phyloP scores from a whole-genome alignment of 2,797 vertebrate genomes.

The Podarcis siculus region DNA sequence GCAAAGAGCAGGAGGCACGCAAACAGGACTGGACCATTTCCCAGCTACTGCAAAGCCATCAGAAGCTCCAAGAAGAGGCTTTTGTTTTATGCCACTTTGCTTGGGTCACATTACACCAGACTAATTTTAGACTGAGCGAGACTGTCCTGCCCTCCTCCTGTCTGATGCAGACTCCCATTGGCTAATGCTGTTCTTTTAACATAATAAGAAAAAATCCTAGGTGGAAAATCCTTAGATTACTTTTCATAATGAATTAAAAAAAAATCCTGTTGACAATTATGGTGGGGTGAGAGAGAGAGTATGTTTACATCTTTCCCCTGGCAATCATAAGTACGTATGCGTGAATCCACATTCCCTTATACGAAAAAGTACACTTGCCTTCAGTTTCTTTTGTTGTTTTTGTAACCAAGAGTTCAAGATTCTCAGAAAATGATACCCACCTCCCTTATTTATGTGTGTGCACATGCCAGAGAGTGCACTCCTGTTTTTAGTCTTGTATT shows the following conservation, averaged over 20 bases:
- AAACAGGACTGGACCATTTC: background rate
- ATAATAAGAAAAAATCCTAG: background rate
- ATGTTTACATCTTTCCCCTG: background rate
- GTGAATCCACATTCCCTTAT: background rate
- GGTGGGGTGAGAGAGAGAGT: too few relatives aligned
- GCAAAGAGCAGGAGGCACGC: background rate
- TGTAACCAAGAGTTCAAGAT: background rate
- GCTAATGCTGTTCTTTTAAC: background rate
- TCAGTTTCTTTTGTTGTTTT: background rate
- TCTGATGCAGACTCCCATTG: background rate
- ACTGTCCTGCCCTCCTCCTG: background rate
- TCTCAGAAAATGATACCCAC: background rate
- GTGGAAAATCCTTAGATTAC: background rate
- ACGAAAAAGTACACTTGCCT: background rate
- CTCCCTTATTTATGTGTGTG: background rate
- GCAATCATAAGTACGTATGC: background rate
- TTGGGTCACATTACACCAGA: slow-evolving; percentile 24
- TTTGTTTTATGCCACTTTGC: slow-evolving; percentile 31
- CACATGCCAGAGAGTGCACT: background rate
- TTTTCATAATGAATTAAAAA: background rate
- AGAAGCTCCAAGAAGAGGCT: background rate
- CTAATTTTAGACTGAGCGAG: slow-evolving; percentile 35
- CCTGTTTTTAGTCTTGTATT: background rate
- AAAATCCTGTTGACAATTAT: background rate
- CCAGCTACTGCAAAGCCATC: slow-evolving; percentile 11